Evolutionary conservation across 2,888 invertebrate species (phyloP), one percentile per base, ranked within the genome.

Genomic region (Prosopocoilus inquinatus): DNA sequence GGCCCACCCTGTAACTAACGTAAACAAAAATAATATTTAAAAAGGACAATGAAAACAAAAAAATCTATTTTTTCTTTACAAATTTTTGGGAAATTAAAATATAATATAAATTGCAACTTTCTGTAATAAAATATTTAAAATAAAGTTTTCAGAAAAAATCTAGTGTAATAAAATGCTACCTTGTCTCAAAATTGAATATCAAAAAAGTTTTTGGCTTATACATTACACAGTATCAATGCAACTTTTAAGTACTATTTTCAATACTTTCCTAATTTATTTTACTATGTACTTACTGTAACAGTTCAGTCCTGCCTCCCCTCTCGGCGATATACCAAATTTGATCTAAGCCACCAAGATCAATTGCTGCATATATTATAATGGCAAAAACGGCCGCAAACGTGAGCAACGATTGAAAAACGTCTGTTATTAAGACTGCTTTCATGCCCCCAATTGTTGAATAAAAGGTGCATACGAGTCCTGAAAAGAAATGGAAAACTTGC

Each of bases 401-500:
- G 2, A 95, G 80, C 2, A 88, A 57, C 0, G 92, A 91, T 75
- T 91, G 91, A 64, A 94, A 87, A 2, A 94, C 84, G 70, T 94
- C 94, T 0, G 94, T 94, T 64, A 93, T 85, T 47, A 94, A 77
- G 0, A 94, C 94, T 2, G 94, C 94, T 74, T 94, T 94, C 86
- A 94, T 93, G 34, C 94, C 94, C 12, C 94, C 94, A 61, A 94
- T 80, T 1, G 90, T 88, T 0, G 93, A 91, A 69, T 94, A 94
- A 72, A 94, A 90, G 0, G 92, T 91, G 71, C 93, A 94, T 2
- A 87, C 91, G 43, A 89, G 70, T 1, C 88, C 82, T 72, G 68
- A 70, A 70, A 70, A 53, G 45, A 45, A 58, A 52, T 43, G 33
- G 5, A 13, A 46, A 15, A 1, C 20, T 28, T 28, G 3, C n/a